Evolutionary conservation across 2,797 vertebrate genomes (phyloP).

Genomic region (Coracias cyanogaster): DNA sequence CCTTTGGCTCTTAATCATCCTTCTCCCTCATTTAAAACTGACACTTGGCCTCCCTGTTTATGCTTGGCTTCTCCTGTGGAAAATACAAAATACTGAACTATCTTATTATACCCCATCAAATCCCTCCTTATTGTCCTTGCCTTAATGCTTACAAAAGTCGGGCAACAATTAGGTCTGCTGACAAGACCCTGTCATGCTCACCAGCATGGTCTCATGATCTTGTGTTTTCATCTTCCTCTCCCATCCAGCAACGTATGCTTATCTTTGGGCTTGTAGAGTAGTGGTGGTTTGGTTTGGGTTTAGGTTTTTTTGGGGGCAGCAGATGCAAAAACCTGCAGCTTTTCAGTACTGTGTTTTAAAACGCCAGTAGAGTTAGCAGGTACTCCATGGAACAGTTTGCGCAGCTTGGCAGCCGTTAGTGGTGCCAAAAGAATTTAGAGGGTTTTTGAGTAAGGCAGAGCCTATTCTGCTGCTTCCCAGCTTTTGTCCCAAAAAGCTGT

Average conservation of each 20-base stretch:
- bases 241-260: background rate
- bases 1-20: background rate
- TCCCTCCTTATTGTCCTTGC: background rate
- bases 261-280: background rate
- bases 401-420: background rate
- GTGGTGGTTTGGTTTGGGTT: background rate
- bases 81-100: background rate
- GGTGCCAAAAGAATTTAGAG: background rate
- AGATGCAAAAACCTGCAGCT: background rate
- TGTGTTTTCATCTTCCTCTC: background rate
- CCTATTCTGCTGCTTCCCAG: background rate
- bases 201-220: fast-evolving
- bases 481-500: background rate
- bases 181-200: background rate
- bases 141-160: background rate
- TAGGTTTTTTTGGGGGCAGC: background rate
- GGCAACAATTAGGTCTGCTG: background rate
- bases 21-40: background rate
- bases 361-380: background rate
- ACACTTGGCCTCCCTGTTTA: background rate
- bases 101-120: background rate
- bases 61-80: background rate
- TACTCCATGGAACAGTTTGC: background rate
- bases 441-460: background rate
- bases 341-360: background rate